Percentiles rank a stretch among this genome's conserved stretches.
Conservation (phyloP, 2,113 vertebrate species). For the Syngnathus floridae region DNA sequence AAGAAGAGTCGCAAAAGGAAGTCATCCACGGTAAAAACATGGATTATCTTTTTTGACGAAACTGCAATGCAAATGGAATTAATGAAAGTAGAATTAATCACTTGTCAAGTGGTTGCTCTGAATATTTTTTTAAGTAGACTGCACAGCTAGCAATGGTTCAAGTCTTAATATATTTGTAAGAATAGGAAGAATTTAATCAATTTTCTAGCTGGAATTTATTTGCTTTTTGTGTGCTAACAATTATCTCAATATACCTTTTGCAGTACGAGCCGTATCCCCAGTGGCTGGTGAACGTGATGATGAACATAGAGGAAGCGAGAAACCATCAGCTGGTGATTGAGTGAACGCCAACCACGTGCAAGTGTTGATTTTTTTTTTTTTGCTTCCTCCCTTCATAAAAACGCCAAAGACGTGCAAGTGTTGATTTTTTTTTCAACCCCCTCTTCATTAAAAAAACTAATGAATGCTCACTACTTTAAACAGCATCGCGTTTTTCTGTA, state of each 20-base stretch:
- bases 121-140: no score
- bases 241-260: background rate
- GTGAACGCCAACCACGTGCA: constrained; percentile 13
- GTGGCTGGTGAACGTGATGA: constrained; percentile 73
- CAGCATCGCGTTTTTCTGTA: background rate
- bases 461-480: no score
- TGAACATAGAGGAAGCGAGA: constrained; percentile 74
- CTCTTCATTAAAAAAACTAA: no score
- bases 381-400: no score
- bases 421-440: no score
- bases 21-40: background rate
- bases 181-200: background rate
- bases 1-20: background rate
- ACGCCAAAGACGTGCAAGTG: no score
- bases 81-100: no score
- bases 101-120: no score
- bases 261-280: constrained; percentile 28
- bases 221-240: background rate
- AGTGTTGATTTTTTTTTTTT: background rate
- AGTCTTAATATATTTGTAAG: background rate
- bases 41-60: no score
- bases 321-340: constrained; percentile 70
- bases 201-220: background rate
- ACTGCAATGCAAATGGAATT: no score
- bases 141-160: no score